Base-by-base conservation (phyloP, 2,888 invertebrate genomes). In the Drosophila siamana region DNA sequence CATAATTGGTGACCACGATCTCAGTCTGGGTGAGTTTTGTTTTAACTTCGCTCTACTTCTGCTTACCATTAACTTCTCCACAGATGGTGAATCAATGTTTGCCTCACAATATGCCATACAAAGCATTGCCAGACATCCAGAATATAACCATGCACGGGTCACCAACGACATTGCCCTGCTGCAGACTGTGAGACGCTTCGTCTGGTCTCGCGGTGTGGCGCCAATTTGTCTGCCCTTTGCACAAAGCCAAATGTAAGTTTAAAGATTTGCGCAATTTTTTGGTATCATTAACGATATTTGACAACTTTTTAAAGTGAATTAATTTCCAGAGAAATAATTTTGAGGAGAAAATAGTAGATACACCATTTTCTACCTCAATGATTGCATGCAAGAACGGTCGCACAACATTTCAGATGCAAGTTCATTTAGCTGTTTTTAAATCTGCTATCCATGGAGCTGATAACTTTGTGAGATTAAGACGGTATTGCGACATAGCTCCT, bases 151-250 rank as follows among this genome's bases (percentile, higher is more conserved):
- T 2, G 6, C 40, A 0, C 69, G 55, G 2, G 57, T 80, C 2
- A 19, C 51, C 0, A 93, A 94, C 73, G 95, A 95, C 74, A 93
- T 95, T 56, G 93, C 93, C 0, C 48, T 95, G 5, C 67, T 94
- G 0, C 88, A 91, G 51, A 93, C 93, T 0, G 56, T 52, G 0
- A 81, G 72, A 0, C 15, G 60, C 0, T 94, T 95, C 0, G 65
- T 70, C 4, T 94, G 93, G 85, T 93, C 91, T 11, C 80, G 92
- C 0, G 91, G 92, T 47, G 94, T 95, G 11, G 94, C 94, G 0
- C 95, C 95, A 0, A 93, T 92, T 57, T 95, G 95, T 82, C 89
- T 95, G 30, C 95, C 95, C 0, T 93, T 94, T 69, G 82, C 90
- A 38, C 92, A 92, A 65, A 75, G 69, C 78, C 90, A 73, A 46